Base-by-base conservation (phyloP, 2,888 invertebrate genomes). In the Rutpela maculata region DNA sequence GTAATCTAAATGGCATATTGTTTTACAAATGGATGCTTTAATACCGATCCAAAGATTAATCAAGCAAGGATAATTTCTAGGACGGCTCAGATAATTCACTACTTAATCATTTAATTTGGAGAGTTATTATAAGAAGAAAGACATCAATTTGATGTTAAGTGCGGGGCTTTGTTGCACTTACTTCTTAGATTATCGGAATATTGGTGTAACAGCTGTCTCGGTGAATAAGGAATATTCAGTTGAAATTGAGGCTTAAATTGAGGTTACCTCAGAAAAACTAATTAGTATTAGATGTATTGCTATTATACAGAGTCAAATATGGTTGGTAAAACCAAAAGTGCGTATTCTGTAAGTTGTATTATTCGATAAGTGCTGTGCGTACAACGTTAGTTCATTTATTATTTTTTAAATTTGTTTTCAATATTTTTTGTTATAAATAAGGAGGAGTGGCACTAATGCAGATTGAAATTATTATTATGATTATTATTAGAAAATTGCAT, bases 1-100 rank as follows among this genome's bases (percentile, higher is more conserved):
- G 75, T 79, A 78, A 80, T 79, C 76, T 75, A 75, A 80, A 82
- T 79, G 77, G 79, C 76, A 76, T 78, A 79, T 81, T 80, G 81
- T 81, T 78, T 77, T 71, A 79, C 80, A 80, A 81, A 80, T 80
- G 80, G 77, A 68, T 74, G 67, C 73, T 75, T 77, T 78, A 78
- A 80, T 76, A 68, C 76, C 76, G 59, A 80, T 77, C 67, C 69
- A 76, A 67, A 76, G 77, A 81, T 80, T 80, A 79, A 81, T 80
- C 79, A 78, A 78, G 71, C 56, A 60, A 60, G 69, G 57, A 59
- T 50, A 69, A 69, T 69, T 68, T 69, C 69, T 22, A 12, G 50
- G 59, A 17, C 67, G 67, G 22, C 26, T 31, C 17, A 18, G 35
- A 57, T 69, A 56, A 57, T 69, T 57, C 68, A 56, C 56, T 56